These are phyloP conservation scores for Coenobita brevimanus DNA, from an alignment of 1,140 invertebrate genomes.

Conservation along the genomic window DNA sequence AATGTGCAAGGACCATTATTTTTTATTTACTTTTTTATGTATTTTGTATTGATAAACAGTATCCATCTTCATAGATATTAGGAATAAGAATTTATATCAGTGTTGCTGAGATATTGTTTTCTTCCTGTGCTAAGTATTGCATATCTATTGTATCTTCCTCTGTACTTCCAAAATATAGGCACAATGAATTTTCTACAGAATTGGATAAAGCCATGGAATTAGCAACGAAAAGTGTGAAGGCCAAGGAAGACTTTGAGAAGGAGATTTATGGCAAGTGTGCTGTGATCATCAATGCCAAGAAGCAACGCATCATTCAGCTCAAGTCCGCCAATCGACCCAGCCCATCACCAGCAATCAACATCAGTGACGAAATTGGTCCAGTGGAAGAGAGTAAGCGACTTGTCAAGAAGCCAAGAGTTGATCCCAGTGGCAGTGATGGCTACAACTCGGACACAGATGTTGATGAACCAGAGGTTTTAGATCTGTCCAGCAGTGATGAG, in stretches of 20 bases:
- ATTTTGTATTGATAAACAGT: too few species aligned
- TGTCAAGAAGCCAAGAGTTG: not conserved
- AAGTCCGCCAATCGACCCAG: conserved; percentile 2
- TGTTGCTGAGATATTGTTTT: too few species aligned
- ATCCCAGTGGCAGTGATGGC: not conserved
- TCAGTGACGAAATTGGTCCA: too few species aligned
- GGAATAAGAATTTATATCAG: too few species aligned
- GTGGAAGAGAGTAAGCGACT: not conserved
- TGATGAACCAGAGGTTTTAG: conserved; percentile 13
- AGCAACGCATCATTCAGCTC: conserved; percentile 51
- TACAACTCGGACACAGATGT: conserved; percentile 45
- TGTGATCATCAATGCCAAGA: conserved; percentile 51
- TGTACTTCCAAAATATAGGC: too few species aligned
- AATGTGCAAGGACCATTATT: too few species aligned
- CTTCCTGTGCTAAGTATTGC: too few species aligned
- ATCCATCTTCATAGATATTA: too few species aligned
- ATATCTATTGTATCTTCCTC: too few species aligned
- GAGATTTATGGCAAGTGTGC: conserved; percentile 53
- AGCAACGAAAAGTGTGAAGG: conserved; percentile 31
- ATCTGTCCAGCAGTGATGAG: conserved; percentile 6
- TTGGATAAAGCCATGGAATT: conserved; percentile 40
- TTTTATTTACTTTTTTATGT: too few species aligned
- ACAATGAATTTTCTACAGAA: not conserved
- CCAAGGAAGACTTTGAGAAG: conserved; percentile 48
- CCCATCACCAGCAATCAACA: too few species aligned